Base-by-base conservation (phyloP, 2,888 invertebrate species). In the Dorcus hopei region DNA sequence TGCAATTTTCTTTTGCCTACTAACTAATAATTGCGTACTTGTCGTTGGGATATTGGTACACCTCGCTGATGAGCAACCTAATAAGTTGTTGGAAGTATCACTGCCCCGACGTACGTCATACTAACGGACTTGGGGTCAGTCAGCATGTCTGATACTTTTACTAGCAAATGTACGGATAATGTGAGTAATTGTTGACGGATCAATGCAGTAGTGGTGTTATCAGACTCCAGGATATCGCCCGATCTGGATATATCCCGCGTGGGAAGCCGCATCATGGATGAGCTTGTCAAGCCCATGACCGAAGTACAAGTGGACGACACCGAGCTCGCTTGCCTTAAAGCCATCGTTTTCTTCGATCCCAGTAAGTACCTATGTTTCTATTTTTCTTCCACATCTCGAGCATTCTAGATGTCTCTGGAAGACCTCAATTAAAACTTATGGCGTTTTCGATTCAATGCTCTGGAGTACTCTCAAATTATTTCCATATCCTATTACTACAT, bases 261-360 rank as follows among this genome's bases (percentile, higher is more conserved):
- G 62, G 97, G 97, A 48, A 87, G 90, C 69, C 85, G 97, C 52
- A 92, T 99, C 55, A 91, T 99, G 83, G 97, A 99, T 79, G 97
- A 99, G 79, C 84, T 99, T 65, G 96, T 98, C 54, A 90, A 89
- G 75, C 97, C 97, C 43, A 86, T 99, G 80, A 87, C 92, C 42
- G 95, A 96, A 75, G 92, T 97, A 53, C 92, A 95, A 75, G 94
- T 99, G 68, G 97, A 99, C 78, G 97, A 97, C 77, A 93, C 95
- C 0, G 99, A 99, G 81, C 95, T 97, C 79, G 96, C 98, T 56
- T 98, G 97, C 76, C 86, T 99, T 67, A 99, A 98, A 81, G 97
- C 98, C 52, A 91, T 99, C 74, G 96, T 98, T 52, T 99, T 99
- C 82, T 99, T 99, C 75, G 98, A 99, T 81, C 97, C 98, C 69